These are phyloP conservation scores for Diloba caeruleocephala DNA, from an alignment of 2,888 invertebrate species.

Conservation along the genomic window DNA sequence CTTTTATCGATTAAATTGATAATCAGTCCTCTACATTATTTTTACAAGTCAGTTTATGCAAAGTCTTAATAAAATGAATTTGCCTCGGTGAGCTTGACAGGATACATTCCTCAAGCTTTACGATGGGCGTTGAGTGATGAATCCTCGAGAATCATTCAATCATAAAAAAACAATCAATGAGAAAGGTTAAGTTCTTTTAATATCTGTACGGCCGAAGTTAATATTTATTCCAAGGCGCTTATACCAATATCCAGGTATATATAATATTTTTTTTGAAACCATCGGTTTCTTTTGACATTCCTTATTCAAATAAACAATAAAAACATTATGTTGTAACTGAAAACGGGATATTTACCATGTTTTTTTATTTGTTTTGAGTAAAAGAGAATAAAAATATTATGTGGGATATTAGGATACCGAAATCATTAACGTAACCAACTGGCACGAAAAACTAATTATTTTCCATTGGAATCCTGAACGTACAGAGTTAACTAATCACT, in stretches of 20 bases:
- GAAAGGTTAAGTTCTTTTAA: conserved; percentile 3
- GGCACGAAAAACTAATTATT: conserved; percentile 5
- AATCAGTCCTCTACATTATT: too few species aligned
- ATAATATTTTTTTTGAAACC: too few species aligned
- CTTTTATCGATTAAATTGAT: too few species aligned
- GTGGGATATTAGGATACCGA: background rate
- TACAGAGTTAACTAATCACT: too few species aligned
- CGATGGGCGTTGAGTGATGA: conserved; percentile 33
- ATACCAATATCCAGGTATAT: too few species aligned
- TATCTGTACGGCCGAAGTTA: too few species aligned
- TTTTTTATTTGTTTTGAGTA: too few species aligned
- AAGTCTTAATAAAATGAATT: conserved; percentile 12
- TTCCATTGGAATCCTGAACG: conserved; percentile 1
- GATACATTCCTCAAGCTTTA: conserved; percentile 16
- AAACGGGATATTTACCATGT: too few species aligned
- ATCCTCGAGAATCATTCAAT: conserved; percentile 20
- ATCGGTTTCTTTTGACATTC: too few species aligned
- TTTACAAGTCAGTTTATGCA: conserved; percentile 1
- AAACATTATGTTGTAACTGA: too few species aligned
- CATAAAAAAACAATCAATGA: conserved; percentile 13
- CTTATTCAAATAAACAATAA: too few species aligned
- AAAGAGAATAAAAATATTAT: background rate
- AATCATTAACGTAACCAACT: conserved; percentile 3
- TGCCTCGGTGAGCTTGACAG: conserved; percentile 7
- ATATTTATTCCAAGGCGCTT: too few species aligned